A percentile compares a stretch with the other conserved stretches of the same genome.
phyloP scores from a whole-genome alignment of 2,797 vertebrate species.

The Buceros bicornis region DNA sequence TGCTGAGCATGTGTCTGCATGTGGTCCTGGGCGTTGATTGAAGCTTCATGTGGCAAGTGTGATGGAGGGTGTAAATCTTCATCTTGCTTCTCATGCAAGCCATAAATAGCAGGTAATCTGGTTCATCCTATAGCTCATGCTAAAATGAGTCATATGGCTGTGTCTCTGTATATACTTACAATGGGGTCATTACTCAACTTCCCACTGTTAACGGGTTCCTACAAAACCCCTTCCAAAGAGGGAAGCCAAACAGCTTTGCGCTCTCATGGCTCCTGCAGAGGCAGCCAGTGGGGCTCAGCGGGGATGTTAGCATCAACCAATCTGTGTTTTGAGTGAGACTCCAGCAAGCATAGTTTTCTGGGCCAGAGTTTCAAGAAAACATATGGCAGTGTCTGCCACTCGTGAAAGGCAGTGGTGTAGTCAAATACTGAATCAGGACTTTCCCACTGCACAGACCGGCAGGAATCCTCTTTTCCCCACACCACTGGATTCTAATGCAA shows the following conservation, averaged over 20 bases:
- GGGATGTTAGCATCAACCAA: background rate
- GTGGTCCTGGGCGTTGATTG: background rate
- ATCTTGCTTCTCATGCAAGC: conserved; percentile 2
- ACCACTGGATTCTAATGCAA: background rate
- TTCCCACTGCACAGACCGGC: background rate
- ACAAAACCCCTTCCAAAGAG: conserved; percentile 17
- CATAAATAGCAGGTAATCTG: background rate
- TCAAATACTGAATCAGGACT: background rate
- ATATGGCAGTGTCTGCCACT: background rate
- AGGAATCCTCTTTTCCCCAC: background rate
- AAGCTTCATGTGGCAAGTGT: background rate
- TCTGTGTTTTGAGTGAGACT: conserved; percentile 7
- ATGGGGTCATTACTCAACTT: background rate
- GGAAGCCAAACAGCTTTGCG: conserved; percentile 37
- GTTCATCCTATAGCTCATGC: background rate
- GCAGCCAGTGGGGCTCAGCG: conserved; percentile 19
- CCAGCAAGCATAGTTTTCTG: background rate
- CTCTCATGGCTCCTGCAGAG: background rate
- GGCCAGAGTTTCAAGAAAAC: conserved; percentile 28
- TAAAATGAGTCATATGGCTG: background rate
- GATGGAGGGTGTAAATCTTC: background rate
- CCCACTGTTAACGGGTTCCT: background rate
- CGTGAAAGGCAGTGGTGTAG: background rate
- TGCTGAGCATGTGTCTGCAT: background rate
- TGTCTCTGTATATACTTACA: background rate